Conservation (phyloP, 2,888 invertebrate species). For the Timema cristinae region DNA sequence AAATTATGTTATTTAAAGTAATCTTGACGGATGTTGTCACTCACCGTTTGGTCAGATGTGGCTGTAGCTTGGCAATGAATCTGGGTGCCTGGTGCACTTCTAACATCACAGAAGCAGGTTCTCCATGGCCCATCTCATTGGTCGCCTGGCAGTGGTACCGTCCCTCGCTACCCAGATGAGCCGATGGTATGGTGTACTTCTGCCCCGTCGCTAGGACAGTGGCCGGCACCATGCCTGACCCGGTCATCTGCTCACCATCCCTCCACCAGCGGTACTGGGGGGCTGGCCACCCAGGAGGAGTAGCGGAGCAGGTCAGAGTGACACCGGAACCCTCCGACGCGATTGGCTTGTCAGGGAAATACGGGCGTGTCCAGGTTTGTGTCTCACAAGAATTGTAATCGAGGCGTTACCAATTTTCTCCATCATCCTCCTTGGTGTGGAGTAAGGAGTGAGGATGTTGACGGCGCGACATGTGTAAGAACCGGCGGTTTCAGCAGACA, state of each 20-base stretch:
- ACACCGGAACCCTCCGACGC: slow-evolving; percentile 80
- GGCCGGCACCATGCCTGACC: slow-evolving; percentile 35
- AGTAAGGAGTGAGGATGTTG: slow-evolving; percentile 71
- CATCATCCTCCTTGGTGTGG: slow-evolving; percentile 57
- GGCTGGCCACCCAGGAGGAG: slow-evolving; percentile 89
- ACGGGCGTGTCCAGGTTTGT: slow-evolving; percentile 78
- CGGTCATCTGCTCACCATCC: slow-evolving; percentile 60
- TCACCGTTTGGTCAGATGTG: slow-evolving; percentile 63
- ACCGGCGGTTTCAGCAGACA: slow-evolving; percentile 81
- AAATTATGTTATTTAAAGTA: too few relatives aligned
- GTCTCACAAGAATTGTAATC: slow-evolving; percentile 76
- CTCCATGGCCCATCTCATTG: slow-evolving; percentile 84
- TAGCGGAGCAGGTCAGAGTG: slow-evolving; percentile 79
- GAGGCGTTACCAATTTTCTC: slow-evolving; percentile 77
- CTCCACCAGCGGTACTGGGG: slow-evolving; percentile 89
- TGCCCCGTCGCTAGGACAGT: slow-evolving; percentile 72
- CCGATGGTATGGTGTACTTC: slow-evolving; percentile 80
- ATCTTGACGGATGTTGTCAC: slow-evolving; percentile 28
- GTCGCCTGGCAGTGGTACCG: slow-evolving; percentile 86
- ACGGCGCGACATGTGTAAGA: slow-evolving; percentile 86
- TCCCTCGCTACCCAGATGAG: slow-evolving; percentile 81
- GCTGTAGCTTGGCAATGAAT: slow-evolving; percentile 75
- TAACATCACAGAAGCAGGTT: slow-evolving; percentile 75
- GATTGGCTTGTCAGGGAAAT: slow-evolving; percentile 81
- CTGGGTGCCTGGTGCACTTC: slow-evolving; percentile 87